phyloP scores from a whole-genome alignment of 2,888 invertebrate genomes.

The Adelphocoris suturalis region DNA sequence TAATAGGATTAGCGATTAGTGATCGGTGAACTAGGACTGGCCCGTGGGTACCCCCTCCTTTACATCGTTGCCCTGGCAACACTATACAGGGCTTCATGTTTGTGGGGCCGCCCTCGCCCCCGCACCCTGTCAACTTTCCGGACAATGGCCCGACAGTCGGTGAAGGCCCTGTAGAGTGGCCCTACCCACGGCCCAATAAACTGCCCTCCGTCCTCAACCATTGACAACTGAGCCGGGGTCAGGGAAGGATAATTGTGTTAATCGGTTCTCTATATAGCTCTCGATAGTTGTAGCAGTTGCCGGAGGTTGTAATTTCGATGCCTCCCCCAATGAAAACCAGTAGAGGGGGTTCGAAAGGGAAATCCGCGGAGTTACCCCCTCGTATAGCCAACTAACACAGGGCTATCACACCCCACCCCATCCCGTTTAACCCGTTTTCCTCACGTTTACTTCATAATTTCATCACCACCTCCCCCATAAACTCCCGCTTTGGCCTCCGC shows the following conservation, averaged over 20 bases:
- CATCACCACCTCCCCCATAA: neutral
- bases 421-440: neutral
- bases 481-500: neutral
- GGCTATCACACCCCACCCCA: neutral
- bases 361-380: neutral
- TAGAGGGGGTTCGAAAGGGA: neutral
- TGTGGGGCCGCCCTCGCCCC: neutral
- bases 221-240: slow-evolving; percentile 20
- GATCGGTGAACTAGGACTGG: neutral
- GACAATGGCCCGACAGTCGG: neutral
- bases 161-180: neutral
- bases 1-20: slow-evolving; percentile 12
- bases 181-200: neutral
- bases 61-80: neutral
- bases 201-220: too few relatives aligned
- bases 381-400: too few relatives aligned
- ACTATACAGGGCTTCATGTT: neutral
- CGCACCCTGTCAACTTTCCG: neutral
- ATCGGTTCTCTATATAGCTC: slow-evolving; percentile 12
- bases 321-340: neutral
- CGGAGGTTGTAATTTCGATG: neutral
- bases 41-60: neutral
- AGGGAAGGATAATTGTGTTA: slow-evolving; percentile 33
- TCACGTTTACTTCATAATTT: slow-evolving; percentile 30
- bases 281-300: neutral